A percentile compares a stretch with the other conserved stretches of the same genome.
Conservation (phyloP, 64 coral and sea anemone genomes). For the Astreopora myriophthalma region DNA sequence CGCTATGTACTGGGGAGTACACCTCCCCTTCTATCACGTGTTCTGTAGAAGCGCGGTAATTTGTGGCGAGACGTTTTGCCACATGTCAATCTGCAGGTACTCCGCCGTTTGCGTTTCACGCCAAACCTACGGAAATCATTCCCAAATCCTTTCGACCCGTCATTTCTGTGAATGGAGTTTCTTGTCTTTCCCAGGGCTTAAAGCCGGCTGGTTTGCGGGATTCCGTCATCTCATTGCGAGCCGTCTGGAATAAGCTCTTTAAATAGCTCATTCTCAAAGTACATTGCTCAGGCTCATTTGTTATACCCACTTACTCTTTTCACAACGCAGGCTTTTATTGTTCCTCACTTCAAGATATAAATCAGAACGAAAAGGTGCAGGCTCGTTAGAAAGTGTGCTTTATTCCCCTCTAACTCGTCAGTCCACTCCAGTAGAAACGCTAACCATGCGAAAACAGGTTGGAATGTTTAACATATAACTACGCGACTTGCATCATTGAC, state of each 20-base stretch:
- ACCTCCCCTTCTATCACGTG: not conserved
- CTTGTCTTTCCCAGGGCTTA: not conserved
- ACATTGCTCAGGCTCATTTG: too few relatives aligned
- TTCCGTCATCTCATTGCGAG: too few relatives aligned
- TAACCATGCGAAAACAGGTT: not conserved
- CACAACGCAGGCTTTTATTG: not conserved
- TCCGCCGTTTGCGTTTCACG: not conserved
- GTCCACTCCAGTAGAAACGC: not conserved
- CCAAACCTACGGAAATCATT: not conserved
- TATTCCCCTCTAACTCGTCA: not conserved
- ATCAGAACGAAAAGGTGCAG: not conserved
- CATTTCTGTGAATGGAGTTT: not conserved
- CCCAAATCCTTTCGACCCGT: not conserved
- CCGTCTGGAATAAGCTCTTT: too few relatives aligned
- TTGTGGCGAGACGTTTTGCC: slow-evolving; percentile 5
- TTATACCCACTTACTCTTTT: too few relatives aligned
- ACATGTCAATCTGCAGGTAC: slow-evolving; percentile 1
- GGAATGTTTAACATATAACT: not conserved
- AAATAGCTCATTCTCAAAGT: too few relatives aligned
- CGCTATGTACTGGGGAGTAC: not conserved
- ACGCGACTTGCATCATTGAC: too few relatives aligned
- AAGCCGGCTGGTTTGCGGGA: too few relatives aligned
- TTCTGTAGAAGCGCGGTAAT: not conserved
- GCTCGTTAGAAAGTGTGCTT: slow-evolving; percentile 7
- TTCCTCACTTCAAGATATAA: too few relatives aligned